Conservation (phyloP, 53 echinoderm and acorn worm species). For the Pentamera pediparva region DNA sequence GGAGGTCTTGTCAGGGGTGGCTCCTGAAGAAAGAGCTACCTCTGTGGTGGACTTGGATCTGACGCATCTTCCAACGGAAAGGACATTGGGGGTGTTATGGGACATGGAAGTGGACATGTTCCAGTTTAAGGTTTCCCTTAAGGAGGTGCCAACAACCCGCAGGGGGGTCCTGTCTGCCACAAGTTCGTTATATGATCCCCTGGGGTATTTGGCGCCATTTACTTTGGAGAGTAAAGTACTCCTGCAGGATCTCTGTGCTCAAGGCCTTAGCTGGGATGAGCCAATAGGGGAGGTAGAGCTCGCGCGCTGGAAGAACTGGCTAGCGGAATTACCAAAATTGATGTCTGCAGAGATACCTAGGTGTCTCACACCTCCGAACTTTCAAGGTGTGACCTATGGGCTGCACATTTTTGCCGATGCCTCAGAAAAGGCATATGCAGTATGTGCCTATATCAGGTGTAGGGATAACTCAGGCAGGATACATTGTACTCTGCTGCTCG, state of each 20-base stretch:
- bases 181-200: not conserved
- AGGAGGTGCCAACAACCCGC: not conserved
- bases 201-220: not conserved
- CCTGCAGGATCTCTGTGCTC: not conserved
- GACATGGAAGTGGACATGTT: not conserved
- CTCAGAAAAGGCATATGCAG: constrained; percentile 44
- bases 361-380: constrained; percentile 17
- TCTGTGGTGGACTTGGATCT: not conserved
- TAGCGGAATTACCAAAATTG: not conserved
- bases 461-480: constrained; percentile 6
- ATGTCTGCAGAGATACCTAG: constrained; percentile 1
- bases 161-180: not conserved
- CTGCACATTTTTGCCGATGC: constrained; percentile 55
- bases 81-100: not conserved
- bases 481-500: constrained; percentile 38
- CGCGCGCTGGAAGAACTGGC: not conserved
- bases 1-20: not conserved
- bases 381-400: not conserved
- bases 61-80: constrained; percentile 3
- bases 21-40: not conserved
- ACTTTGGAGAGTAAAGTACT: not conserved
- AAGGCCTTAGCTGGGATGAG: not conserved
- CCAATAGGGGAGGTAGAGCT: not conserved
- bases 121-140: not conserved
- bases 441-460: constrained; percentile 39